phyloP scores from a whole-genome alignment of 2,797 vertebrate genomes.

The Perodicticus potto region DNA sequence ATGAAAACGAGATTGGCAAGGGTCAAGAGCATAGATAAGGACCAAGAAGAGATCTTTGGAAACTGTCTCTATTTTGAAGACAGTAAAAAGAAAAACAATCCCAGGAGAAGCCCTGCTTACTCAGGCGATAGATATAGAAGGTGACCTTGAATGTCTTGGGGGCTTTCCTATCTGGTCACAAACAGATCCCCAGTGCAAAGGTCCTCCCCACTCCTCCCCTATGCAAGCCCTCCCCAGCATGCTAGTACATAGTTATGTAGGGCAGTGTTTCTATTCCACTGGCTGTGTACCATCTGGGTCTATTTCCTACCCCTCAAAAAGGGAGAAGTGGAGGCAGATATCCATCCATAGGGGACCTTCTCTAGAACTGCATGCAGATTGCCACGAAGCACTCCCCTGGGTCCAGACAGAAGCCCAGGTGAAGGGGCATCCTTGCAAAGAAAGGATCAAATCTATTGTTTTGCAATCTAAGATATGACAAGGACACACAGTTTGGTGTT shows the following conservation, averaged over 20 bases:
- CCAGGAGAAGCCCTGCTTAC: not conserved
- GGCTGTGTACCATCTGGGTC: not conserved
- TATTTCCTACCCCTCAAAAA: not conserved
- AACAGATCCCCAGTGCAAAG: not conserved
- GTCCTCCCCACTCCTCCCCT: not conserved
- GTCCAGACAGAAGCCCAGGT: not conserved
- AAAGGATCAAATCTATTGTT: not conserved
- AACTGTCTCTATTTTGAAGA: not conserved
- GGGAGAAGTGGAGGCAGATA: not conserved
- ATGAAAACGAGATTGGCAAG: not conserved
- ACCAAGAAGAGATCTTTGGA: not conserved
- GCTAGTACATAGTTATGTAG: not conserved
- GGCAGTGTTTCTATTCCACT: not conserved
- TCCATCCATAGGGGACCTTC: accelerated
- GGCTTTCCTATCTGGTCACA: not conserved
- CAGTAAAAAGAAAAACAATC: not conserved
- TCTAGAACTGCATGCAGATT: not conserved
- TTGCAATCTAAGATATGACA: not conserved
- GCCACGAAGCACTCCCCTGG: not conserved
- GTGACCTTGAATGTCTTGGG: not conserved
- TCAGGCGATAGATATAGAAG: not conserved
- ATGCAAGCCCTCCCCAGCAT: not conserved
- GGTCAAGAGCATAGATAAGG: not conserved
- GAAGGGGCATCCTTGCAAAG: not conserved
- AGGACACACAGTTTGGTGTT: not conserved